These are phyloP conservation scores for Nothoprocta perdicaria DNA, from an alignment of 2,113 vertebrate genomes.

Conservation along the genomic window DNA sequence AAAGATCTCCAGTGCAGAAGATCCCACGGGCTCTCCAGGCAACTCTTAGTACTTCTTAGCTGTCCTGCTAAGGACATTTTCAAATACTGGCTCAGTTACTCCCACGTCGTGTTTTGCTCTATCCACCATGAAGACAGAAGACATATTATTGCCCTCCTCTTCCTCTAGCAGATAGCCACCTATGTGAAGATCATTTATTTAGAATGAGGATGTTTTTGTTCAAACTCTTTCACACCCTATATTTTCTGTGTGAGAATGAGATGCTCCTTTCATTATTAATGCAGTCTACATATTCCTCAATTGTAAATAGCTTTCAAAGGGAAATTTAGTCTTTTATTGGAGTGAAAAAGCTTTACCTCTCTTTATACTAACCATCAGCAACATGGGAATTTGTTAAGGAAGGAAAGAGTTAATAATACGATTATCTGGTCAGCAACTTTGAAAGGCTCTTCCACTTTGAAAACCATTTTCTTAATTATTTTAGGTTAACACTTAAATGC, in stretches of 20 bases:
- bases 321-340: background rate
- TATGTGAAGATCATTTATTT: background rate
- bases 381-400: background rate
- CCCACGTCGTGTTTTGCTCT: background rate
- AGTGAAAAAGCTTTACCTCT: background rate
- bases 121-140: background rate
- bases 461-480: conserved; percentile 96
- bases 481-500: conserved; percentile 86
- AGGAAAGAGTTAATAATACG: conserved; percentile 75
- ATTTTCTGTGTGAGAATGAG: background rate
- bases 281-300: background rate
- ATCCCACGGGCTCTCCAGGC: background rate
- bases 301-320: background rate
- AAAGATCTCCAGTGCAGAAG: background rate
- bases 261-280: background rate
- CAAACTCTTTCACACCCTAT: background rate
- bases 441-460: conserved; percentile 74
- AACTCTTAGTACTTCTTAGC: background rate
- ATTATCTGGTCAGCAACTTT: conserved; percentile 66
- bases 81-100: background rate
- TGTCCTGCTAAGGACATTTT: background rate
- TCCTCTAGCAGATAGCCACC: background rate
- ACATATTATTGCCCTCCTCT: background rate
- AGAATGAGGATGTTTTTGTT: background rate
- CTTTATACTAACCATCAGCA: background rate